Evolutionary conservation across 2,113 vertebrate species (phyloP), one percentile per base, ranked within the genome.

Genomic region (Pholis gunnellus): DNA sequence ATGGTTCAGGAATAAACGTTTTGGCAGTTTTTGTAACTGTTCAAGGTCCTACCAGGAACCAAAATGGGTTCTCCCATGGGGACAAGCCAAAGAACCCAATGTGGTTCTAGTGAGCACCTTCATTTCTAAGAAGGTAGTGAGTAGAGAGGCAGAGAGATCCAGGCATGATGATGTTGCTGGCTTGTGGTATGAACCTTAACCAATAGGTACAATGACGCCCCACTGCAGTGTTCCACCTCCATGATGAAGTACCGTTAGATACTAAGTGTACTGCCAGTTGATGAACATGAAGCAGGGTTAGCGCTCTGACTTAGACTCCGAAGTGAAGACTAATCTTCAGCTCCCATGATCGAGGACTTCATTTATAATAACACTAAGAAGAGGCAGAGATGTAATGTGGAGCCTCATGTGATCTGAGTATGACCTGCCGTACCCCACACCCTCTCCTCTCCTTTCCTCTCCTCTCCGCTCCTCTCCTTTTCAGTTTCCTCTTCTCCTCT

Each of bases 281-380:
- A 34, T 34, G 34, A 34, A 34, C 5, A 34, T 34, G 34, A 34
- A 34, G 5, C 34, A 34, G 34, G 34, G 34, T 6, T 34, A 5
- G 34, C 31, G 56, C 52, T 48, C 27, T 13, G 46, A 34, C 40
- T 71, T 17, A n/a, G 5, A 25, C 38, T 60, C 72, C 31, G 36
- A 63, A 54, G 52, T 44, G 9, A 46, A 42, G 34, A 18, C 18
- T 75, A 31, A 71, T 64, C 79, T 65, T 52, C 48, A 65, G 29
- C 38, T 40, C 2, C 15, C 34, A 17, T 22, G 1, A 76, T 64
- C 52, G 20, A 73, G 34, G 34, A 64, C 7, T 64, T 46, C 44
- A 46, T 46, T 1, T 46, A 6, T 17, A 17, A 20, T 50, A 2
- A 17, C 18, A 20, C 17, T 6, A 50, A 50, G 46, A 20, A 17